phyloP scores from a whole-genome alignment of 2,888 invertebrate genomes.

The Heliconius sara region DNA sequence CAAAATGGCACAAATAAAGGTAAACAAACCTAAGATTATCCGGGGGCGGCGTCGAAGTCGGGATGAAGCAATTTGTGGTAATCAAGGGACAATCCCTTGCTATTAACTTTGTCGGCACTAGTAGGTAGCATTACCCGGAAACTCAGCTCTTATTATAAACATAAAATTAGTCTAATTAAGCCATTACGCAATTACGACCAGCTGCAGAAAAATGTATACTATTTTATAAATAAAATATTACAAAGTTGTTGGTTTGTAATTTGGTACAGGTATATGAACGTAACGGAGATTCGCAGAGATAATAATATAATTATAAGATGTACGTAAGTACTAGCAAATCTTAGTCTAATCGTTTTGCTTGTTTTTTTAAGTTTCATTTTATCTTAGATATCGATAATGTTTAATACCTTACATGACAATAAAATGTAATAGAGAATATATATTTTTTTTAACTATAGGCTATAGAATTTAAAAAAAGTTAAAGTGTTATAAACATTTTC shows the following conservation, averaged over 20 bases:
- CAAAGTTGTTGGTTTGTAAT: constrained; percentile 1
- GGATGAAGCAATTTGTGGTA: constrained; percentile 76
- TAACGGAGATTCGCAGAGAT: constrained; percentile 14
- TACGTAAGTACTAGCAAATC: not conserved
- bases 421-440: no score
- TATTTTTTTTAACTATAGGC: no score
- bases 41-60: constrained; percentile 54
- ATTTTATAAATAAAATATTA: constrained; percentile 26
- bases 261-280: not conserved
- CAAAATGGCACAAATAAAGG: constrained; percentile 36
- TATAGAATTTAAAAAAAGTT: no score
- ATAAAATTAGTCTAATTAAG: constrained; percentile 56
- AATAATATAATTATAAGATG: not conserved
- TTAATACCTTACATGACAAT: no score
- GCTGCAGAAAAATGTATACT: constrained; percentile 49
- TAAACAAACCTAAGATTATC: constrained; percentile 55
- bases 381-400: not conserved
- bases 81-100: constrained; percentile 66
- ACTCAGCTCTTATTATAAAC: constrained; percentile 39
- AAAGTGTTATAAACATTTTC: no score
- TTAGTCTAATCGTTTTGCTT: not conserved
- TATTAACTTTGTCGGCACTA: constrained; percentile 61
- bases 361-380: not conserved
- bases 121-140: constrained; percentile 45
- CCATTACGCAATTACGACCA: constrained; percentile 52